A percentile compares a stretch with the other conserved stretches of the same genome.
These are phyloP conservation scores for Pagrus major DNA, from an alignment of 2,113 vertebrate species.

Conservation along the genomic window DNA sequence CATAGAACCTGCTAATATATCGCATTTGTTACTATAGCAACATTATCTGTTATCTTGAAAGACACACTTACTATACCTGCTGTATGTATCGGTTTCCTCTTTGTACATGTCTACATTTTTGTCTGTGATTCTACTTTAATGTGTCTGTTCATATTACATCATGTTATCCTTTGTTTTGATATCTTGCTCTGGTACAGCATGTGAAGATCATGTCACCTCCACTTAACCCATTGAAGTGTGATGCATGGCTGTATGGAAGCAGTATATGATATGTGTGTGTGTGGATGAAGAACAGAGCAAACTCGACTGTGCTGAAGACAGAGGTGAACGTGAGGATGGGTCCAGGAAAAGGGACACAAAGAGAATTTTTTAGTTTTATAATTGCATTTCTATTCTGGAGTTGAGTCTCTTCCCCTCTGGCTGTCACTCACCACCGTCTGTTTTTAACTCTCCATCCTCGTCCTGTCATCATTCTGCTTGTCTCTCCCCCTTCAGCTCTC, in stretches of 20 bases:
- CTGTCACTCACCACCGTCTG: constrained; percentile 40
- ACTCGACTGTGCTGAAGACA: neutral
- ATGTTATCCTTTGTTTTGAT: neutral
- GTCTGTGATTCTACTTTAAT: neutral
- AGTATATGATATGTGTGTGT: neutral
- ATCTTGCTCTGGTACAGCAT: neutral
- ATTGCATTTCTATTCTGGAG: constrained; percentile 48
- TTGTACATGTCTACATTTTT: neutral
- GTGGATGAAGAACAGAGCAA: neutral
- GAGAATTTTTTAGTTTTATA: constrained; percentile 10
- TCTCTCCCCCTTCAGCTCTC: constrained; percentile 40
- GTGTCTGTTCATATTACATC: neutral
- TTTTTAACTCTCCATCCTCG: constrained; percentile 38
- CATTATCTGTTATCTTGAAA: constrained; percentile 29
- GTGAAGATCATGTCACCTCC: neutral
- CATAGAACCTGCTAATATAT: constrained; percentile 30
- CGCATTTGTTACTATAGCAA: constrained; percentile 56
- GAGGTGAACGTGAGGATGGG: neutral
- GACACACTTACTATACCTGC: neutral
- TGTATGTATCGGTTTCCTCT: neutral
- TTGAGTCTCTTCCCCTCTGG: constrained; percentile 16
- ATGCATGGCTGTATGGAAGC: neutral
- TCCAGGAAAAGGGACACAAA: constrained; percentile 1
- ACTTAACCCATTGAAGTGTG: neutral
- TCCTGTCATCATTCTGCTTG: constrained; percentile 45